phyloP scores from a whole-genome alignment of 2,797 vertebrate genomes.

The Corythornis leucogaster region DNA sequence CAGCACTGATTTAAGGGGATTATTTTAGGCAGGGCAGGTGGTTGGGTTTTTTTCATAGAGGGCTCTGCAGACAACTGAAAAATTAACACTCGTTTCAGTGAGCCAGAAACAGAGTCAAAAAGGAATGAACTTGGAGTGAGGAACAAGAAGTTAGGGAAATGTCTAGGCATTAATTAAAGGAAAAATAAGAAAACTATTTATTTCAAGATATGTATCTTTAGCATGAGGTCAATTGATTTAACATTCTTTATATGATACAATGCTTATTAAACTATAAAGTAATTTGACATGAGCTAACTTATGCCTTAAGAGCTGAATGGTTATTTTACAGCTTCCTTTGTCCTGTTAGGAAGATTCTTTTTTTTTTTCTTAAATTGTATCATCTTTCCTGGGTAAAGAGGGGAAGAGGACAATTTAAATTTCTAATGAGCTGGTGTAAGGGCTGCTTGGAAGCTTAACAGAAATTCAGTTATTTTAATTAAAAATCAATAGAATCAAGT shows the following conservation, averaged over 20 bases:
- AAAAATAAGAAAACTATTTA: neutral
- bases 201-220: neutral
- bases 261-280: constrained; percentile 22
- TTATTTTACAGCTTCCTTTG: constrained; percentile 1
- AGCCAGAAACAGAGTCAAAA: neutral
- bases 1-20: neutral
- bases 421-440: neutral
- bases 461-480: constrained; percentile 20
- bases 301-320: neutral
- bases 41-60: neutral
- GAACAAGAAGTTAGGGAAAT: neutral
- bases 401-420: neutral
- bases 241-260: neutral
- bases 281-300: neutral
- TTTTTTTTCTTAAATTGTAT: neutral
- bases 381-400: neutral
- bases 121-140: neutral
- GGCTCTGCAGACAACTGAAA: neutral
- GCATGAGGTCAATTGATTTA: constrained; percentile 4
- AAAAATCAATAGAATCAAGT: neutral
- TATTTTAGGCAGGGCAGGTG: neutral
- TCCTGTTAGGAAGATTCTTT: constrained; percentile 30
- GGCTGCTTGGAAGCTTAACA: neutral
- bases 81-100: neutral
- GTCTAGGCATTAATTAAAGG: neutral